phyloP scores from a whole-genome alignment of 2,113 vertebrate species.

The Collichthys lucidus region DNA sequence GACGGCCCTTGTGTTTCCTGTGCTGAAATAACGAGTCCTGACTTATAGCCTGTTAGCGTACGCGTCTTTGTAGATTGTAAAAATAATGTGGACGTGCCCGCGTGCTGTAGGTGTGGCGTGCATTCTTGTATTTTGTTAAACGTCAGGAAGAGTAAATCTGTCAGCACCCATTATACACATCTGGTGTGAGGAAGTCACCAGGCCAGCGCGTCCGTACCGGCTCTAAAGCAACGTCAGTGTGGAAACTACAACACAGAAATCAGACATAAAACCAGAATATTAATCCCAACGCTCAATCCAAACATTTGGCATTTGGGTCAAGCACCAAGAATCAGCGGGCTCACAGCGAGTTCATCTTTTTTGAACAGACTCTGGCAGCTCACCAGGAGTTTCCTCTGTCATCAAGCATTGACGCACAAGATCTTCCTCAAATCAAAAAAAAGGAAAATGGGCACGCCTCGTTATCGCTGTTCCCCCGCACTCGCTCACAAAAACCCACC shows the following conservation, averaged over 20 bases:
- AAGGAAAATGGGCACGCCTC: slow-evolving; percentile 41
- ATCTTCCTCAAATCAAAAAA: slow-evolving; percentile 50
- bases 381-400: slow-evolving; percentile 64
- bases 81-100: not conserved
- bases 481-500: not conserved
- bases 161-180: slow-evolving; percentile 72
- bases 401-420: slow-evolving; percentile 58
- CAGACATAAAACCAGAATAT: not conserved
- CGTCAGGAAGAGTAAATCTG: slow-evolving; percentile 75
- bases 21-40: slow-evolving; percentile 47
- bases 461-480: not conserved
- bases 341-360: slow-evolving; percentile 12
- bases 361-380: slow-evolving; percentile 28
- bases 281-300: not conserved
- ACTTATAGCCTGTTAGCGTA: slow-evolving; percentile 29
- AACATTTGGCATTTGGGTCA: not conserved
- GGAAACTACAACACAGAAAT: slow-evolving; percentile 6
- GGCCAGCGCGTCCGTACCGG: not conserved
- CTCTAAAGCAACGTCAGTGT: slow-evolving; percentile 2
- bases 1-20: slow-evolving; percentile 67
- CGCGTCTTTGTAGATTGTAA: slow-evolving; percentile 16
- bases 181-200: slow-evolving; percentile 56
- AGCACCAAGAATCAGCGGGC: not conserved
- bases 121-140: slow-evolving; percentile 44
- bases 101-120: slow-evolving; percentile 36